Evolutionary conservation across 1,140 invertebrate species (phyloP).

Genomic region (Cardiocondyla obscurior): DNA sequence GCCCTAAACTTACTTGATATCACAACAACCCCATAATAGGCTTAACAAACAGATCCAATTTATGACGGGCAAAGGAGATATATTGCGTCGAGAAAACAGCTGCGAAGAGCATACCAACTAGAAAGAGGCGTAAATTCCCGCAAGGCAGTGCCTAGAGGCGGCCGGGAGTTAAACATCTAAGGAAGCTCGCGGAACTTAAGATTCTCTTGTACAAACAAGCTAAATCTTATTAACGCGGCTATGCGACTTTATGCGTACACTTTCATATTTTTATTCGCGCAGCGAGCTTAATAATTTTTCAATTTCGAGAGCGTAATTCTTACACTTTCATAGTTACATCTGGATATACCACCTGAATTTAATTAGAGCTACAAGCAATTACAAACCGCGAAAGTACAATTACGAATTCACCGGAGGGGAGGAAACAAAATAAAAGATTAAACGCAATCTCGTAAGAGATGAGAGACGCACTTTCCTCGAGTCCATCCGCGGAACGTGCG

Average conservation of each 20-base stretch:
- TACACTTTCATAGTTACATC: background rate
- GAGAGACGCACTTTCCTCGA: background rate
- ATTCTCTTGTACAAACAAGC: background rate
- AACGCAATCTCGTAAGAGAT: background rate
- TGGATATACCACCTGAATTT: background rate
- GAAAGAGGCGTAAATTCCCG: slow-evolving; percentile 28
- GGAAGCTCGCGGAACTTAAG: background rate
- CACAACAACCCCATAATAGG: slow-evolving; percentile 23
- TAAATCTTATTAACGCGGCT: background rate
- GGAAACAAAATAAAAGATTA: background rate
- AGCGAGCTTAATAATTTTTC: no score
- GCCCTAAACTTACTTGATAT: background rate
- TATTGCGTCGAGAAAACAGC: slow-evolving; percentile 21
- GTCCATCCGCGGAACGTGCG: slow-evolving; percentile 1
- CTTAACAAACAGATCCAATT: slow-evolving; percentile 39
- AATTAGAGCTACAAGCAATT: background rate
- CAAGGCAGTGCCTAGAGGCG: background rate
- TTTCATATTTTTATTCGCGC: background rate
- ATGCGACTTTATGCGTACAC: background rate
- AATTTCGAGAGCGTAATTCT: background rate
- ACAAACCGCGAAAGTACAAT: background rate
- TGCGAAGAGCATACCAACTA: slow-evolving; percentile 32
- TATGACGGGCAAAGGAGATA: slow-evolving; percentile 8
- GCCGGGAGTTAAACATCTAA: background rate
- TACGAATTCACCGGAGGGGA: background rate